phyloP scores from a whole-genome alignment of 2,113 vertebrate genomes.

The Condylura cristata region DNA sequence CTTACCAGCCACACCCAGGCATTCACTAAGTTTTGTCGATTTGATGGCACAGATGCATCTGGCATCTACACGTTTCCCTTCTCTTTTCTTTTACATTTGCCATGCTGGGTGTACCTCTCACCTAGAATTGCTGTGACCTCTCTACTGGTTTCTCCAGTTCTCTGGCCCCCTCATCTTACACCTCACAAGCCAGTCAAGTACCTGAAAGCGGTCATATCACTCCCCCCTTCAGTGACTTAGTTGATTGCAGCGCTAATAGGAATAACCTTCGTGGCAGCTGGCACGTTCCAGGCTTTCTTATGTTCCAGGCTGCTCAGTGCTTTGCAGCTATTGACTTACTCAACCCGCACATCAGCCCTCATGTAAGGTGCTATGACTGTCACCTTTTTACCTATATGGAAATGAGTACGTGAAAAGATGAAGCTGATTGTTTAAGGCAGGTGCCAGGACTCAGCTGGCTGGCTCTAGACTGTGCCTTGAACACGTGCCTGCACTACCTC shows the following conservation, averaged over 20 bases:
- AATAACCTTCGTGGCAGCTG: not conserved
- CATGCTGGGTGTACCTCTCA: not conserved
- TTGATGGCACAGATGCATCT: not conserved
- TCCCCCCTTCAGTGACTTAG: not conserved
- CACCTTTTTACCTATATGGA: not conserved
- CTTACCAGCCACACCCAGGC: not conserved
- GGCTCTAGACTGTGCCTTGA: not conserved
- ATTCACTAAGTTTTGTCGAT: not conserved
- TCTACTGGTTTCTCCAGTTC: not conserved
- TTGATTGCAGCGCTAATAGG: not conserved
- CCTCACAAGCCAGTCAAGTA: not conserved
- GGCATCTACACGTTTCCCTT: not conserved
- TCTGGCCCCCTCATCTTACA: not conserved
- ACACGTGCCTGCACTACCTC: not conserved
- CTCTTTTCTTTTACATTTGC: not conserved
- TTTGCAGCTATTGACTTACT: not conserved
- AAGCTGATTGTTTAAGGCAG: not conserved
- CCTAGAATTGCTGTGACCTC: not conserved
- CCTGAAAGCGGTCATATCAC: not conserved
- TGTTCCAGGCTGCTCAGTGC: not conserved
- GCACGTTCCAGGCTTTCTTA: not conserved
- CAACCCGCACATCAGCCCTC: not conserved
- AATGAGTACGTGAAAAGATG: not conserved
- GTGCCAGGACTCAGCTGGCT: not conserved
- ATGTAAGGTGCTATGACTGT: not conserved